phyloP scores from a whole-genome alignment of 2,888 invertebrate species.

The Meandrusa payeni region DNA sequence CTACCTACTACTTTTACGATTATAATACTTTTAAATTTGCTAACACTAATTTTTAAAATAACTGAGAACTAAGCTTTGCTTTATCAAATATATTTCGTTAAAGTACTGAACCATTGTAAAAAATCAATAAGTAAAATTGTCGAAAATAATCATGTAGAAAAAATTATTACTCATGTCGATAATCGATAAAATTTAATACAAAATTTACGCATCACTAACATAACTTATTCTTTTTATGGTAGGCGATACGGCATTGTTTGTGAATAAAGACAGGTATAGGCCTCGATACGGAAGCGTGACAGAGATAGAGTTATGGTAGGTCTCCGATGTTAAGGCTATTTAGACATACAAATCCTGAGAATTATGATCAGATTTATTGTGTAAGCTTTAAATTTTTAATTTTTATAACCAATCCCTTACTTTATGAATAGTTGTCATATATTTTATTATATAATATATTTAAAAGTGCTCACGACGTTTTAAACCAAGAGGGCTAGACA shows the following conservation, averaged over 20 bases:
- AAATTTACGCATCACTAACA: conserved; percentile 46
- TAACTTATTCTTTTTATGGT: conserved; percentile 63
- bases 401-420: conserved; percentile 12
- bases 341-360: conserved; percentile 23
- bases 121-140: too few species aligned
- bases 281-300: conserved; percentile 35
- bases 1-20: too few species aligned
- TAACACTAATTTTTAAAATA: too few species aligned
- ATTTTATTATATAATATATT: neutral
- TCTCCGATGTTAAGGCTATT: conserved; percentile 26
- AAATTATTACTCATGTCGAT: too few species aligned
- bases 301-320: conserved; percentile 39
- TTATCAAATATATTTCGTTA: too few species aligned
- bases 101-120: too few species aligned
- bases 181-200: conserved; percentile 50
- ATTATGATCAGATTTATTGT: conserved; percentile 20
- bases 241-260: conserved; percentile 75
- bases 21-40: too few species aligned
- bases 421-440: conserved; percentile 8
- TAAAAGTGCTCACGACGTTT: too few species aligned
- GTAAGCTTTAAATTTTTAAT: conserved; percentile 13
- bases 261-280: conserved; percentile 58
- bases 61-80: too few species aligned
- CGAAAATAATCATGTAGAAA: too few species aligned
- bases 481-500: too few species aligned